Conservation (phyloP, 2,888 invertebrate genomes). For the Bombylius major region DNA sequence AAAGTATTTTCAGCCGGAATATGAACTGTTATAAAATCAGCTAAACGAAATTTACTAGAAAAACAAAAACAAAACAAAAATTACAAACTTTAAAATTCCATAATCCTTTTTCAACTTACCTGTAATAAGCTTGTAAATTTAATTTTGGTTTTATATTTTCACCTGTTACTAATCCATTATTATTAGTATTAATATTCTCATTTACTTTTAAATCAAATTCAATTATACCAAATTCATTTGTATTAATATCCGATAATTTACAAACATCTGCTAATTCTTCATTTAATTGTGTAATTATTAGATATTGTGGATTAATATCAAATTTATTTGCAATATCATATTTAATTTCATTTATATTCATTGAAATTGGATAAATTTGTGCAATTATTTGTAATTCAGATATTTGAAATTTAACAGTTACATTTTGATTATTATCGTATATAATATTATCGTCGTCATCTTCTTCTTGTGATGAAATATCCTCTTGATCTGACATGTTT, state of each 20-base stretch:
- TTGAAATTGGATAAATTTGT: constrained; percentile 33
- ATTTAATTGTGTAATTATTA: constrained; percentile 41
- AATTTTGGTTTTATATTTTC: constrained; percentile 17
- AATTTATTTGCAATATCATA: constrained; percentile 47
- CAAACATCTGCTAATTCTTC: constrained; percentile 26
- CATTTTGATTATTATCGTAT: constrained; percentile 21
- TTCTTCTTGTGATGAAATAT: neutral
- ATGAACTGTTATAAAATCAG: constrained; percentile 44
- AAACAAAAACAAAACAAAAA: neutral
- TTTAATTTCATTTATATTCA: constrained; percentile 46
- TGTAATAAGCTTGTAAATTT: constrained; percentile 31
- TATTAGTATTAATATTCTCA: neutral
- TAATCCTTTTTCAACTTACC: constrained; percentile 18
- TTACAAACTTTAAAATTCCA: neutral
- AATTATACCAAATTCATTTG: constrained; percentile 32
- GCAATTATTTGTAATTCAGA: constrained; percentile 29
- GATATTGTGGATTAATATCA: constrained; percentile 39
- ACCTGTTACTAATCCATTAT: neutral
- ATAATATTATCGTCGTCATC: neutral
- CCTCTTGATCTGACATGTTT: neutral
- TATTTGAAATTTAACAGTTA: constrained; percentile 34
- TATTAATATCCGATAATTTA: constrained; percentile 22
- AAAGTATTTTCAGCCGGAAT: constrained; percentile 36
- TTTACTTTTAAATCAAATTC: constrained; percentile 22
- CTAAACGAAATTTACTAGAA: constrained; percentile 33